Conservation (phyloP, 2,113 vertebrate species). For the Cnemophilus loriae region DNA sequence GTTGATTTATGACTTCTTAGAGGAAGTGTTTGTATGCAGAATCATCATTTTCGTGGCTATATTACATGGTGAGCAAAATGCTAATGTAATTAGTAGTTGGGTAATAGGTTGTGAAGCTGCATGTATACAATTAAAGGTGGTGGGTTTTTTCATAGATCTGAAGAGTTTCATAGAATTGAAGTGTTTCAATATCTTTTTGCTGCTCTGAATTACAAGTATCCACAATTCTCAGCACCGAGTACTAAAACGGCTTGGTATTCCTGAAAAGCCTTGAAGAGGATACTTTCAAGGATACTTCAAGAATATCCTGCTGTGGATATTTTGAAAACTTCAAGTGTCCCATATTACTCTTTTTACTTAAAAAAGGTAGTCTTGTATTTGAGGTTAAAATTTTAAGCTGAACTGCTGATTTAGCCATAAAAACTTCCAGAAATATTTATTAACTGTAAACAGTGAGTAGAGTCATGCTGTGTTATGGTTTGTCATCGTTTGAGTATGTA, state of each 20-base stretch:
- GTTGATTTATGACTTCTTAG: conserved; percentile 20
- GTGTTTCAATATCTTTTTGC: not conserved
- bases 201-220: not conserved
- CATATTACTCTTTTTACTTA: not conserved
- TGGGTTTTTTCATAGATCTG: not conserved
- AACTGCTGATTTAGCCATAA: not conserved
- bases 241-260: not conserved
- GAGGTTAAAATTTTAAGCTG: not conserved
- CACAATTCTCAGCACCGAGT: not conserved
- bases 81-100: not conserved
- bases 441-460: not conserved
- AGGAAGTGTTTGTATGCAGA: not conserved
- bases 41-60: not conserved
- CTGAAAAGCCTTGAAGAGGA: not conserved
- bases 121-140: not conserved
- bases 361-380: not conserved
- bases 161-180: not conserved
- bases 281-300: not conserved
- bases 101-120: not conserved
- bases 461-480: not conserved
- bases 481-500: not conserved
- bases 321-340: not conserved
- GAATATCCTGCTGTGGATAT: not conserved
- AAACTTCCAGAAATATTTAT: not conserved
- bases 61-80: not conserved